These are phyloP conservation scores for Merops nubicus DNA, from an alignment of 2,113 vertebrate genomes.

Conservation along the genomic window DNA sequence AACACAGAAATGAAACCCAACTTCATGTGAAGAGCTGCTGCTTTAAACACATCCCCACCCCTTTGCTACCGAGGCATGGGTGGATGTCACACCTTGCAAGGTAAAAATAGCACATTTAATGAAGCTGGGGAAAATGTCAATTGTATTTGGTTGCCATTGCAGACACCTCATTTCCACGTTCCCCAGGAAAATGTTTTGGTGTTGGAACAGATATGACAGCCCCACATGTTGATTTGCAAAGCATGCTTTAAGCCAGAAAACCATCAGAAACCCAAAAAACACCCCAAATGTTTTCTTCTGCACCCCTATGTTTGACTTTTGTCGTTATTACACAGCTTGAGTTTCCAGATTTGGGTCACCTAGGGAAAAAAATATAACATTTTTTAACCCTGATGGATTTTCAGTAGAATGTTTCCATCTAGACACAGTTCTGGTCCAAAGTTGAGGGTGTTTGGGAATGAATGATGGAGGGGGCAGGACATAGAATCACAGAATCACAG, in stretches of 20 bases:
- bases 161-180: conserved; percentile 33
- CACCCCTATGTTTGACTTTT: not conserved
- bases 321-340: not conserved
- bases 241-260: not conserved
- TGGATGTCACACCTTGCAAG: not conserved
- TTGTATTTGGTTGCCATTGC: not conserved
- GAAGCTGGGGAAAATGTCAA: not conserved
- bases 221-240: not conserved
- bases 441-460: fast-evolving
- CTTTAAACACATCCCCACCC: not conserved
- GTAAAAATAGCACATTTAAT: conserved; percentile 52
- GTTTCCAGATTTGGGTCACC: not conserved
- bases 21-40: not conserved
- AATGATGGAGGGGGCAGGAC: not conserved
- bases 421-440: not conserved
- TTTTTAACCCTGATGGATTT: not conserved
- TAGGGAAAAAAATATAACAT: too few species aligned
- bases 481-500: too few species aligned
- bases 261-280: not conserved
- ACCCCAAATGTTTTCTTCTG: fast-evolving
- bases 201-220: not conserved
- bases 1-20: conserved; percentile 1
- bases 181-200: not conserved
- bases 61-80: fast-evolving
- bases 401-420: not conserved